Conservation (phyloP, 2,113 vertebrate species). For the Craseonycteris thonglongyai region DNA sequence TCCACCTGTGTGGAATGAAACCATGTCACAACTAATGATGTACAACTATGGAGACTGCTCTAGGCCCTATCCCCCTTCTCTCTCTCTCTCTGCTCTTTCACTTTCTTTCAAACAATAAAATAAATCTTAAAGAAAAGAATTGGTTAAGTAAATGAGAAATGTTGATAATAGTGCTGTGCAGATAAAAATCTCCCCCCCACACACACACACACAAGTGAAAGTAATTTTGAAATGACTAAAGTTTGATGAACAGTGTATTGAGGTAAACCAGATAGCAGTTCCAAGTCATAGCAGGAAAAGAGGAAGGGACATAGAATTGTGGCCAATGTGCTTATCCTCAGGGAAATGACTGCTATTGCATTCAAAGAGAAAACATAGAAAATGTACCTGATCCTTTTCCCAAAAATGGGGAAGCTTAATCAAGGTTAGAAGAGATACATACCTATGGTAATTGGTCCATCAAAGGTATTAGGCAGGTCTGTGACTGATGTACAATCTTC, state of each 20-base stretch:
- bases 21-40: too few species aligned
- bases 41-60: too few species aligned
- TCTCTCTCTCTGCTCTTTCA: too few species aligned
- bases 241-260: neutral
- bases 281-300: neutral
- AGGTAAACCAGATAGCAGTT: neutral
- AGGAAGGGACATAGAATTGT: neutral
- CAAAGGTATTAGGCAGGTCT: constrained; percentile 63
- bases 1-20: too few species aligned
- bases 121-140: too few species aligned
- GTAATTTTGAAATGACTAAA: neutral
- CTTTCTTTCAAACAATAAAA: too few species aligned
- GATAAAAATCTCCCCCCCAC: too few species aligned
- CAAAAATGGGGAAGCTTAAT: neutral
- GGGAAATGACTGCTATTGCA: neutral
- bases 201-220: too few species aligned
- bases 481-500: constrained; percentile 63
- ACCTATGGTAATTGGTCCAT: constrained; percentile 63
- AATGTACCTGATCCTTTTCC: neutral
- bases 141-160: neutral
- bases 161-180: neutral
- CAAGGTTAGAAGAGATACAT: neutral
- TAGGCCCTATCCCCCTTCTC: too few species aligned
- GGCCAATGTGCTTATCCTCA: neutral
- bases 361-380: neutral